Base-by-base conservation (phyloP, 1,140 invertebrate genomes). In the Diachasma alloeum region DNA sequence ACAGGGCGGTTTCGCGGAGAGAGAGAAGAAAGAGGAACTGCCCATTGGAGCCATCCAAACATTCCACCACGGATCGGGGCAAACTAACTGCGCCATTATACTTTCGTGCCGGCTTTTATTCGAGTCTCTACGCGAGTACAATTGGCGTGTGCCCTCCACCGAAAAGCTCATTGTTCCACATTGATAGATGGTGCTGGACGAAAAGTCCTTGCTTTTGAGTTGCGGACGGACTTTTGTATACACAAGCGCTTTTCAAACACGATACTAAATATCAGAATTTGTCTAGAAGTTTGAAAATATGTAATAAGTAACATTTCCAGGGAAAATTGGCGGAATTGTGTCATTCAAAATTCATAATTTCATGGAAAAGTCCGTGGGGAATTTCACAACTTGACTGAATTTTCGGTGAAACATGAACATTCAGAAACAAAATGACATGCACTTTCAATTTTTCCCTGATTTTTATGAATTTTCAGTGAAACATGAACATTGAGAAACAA, bases 101-200 rank as follows among this genome's bases (percentile, higher is more conserved):
- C 74, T 19, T 71, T 48, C 31, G 74, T 70, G 74, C 66, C 26
- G 68, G 74, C 75, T 72, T 76, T 76, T 76, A 76, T 76, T 72
- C 69, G 68, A 24, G 36, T 67, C 22, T 59, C 53, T 59, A 10
- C 22, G n/a, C 53, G 2, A 59, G 67, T 56, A 72, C 69, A 76
- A 76, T 76, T 72, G 46, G 19, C 53, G 53, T 59, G 53, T 59
- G 53, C 53, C 53, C 53, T 48, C 66, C 37, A 42, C 31, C 56
- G 42, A 31, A 59, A 59, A 44, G 26, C 53, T 19, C 68, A 63
- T 76, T 72, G 68, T 76, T 72, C 48, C 48, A 37, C 19, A 72
- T 72, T 76, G 69, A 76, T 76, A 76, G 75, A 76, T 76, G 53
- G 75, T 72, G 70, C 53, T 53, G 59, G 63, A 67, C 17, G 56